Conservation (phyloP, 2,888 invertebrate species). For the Drosophila colorata region DNA sequence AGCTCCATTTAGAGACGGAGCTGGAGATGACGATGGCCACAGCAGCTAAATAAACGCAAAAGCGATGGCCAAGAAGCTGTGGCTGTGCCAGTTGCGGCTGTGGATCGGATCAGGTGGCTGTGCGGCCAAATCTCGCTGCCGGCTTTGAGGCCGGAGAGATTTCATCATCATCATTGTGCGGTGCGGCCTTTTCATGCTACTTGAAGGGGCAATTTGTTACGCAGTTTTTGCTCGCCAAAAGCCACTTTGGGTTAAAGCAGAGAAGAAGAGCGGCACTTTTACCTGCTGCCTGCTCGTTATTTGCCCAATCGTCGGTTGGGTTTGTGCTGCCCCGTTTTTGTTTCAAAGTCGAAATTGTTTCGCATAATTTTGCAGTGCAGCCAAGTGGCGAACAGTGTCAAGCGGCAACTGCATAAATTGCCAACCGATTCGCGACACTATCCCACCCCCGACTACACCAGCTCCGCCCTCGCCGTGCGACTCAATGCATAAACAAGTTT, state of each 20-base stretch:
- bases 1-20: constrained; percentile 20
- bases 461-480: neutral
- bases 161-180: constrained; percentile 14
- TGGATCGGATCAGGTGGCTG: constrained; percentile 9
- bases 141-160: constrained; percentile 6
- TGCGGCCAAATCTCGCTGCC: neutral
- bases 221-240: constrained; percentile 63
- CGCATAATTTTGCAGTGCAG: constrained; percentile 69
- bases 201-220: constrained; percentile 65
- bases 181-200: constrained; percentile 14
- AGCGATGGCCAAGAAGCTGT: constrained; percentile 54
- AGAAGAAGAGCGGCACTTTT: constrained; percentile 28
- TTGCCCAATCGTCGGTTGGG: constrained; percentile 33
- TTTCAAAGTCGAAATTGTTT: constrained; percentile 74
- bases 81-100: constrained; percentile 2
- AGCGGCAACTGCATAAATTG: constrained; percentile 65
- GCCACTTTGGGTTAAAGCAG: constrained; percentile 28
- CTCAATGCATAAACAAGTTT: constrained; percentile 66
- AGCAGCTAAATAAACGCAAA: constrained; percentile 68
- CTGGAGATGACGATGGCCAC: constrained; percentile 25
- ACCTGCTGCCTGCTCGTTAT: constrained; percentile 40
- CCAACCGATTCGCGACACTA: constrained; percentile 31
- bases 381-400: constrained; percentile 75
- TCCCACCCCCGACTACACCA: neutral
- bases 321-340: constrained; percentile 38